A percentile compares a stretch with the other conserved stretches of the same genome.
phyloP scores from a whole-genome alignment of 2,888 invertebrate species.

The Keiferia lycopersicella region DNA sequence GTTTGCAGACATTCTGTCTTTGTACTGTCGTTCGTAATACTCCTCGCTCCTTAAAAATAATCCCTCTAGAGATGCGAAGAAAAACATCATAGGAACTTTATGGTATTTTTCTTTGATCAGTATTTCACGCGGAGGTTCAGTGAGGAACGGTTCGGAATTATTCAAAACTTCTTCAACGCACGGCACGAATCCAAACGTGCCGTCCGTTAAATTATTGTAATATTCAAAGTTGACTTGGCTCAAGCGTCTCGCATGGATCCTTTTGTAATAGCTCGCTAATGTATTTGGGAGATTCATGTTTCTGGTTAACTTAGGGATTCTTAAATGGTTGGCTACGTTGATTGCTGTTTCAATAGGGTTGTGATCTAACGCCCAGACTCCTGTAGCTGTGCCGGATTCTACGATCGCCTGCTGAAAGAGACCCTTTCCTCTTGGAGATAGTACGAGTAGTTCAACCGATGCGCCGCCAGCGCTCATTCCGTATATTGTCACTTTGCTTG shows the following conservation, averaged over 20 bases:
- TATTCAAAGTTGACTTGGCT: constrained; percentile 37
- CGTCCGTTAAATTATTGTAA: constrained; percentile 40
- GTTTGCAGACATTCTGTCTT: constrained; percentile 40
- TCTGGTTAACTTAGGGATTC: constrained; percentile 10
- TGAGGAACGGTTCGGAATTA: constrained; percentile 36
- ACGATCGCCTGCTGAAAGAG: constrained; percentile 47
- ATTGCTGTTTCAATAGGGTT: constrained; percentile 41
- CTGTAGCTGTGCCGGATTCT: constrained; percentile 42
- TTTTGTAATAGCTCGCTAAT: constrained; percentile 32
- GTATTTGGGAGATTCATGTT: background rate
- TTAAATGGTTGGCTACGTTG: constrained; percentile 33
- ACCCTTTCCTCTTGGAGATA: constrained; percentile 44
- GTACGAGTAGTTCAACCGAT: constrained; percentile 43
- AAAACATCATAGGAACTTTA: constrained; percentile 43
- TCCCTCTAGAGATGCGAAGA: constrained; percentile 44
- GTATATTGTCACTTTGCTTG: constrained; percentile 47
- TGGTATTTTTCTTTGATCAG: constrained; percentile 35
- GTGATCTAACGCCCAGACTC: constrained; percentile 42
- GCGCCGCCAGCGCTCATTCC: constrained; percentile 56
- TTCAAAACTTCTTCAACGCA: constrained; percentile 42
- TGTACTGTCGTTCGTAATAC: constrained; percentile 40
- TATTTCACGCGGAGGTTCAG: constrained; percentile 36
- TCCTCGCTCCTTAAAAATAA: constrained; percentile 41
- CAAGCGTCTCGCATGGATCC: constrained; percentile 36
- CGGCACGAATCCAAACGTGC: constrained; percentile 47